These are phyloP conservation scores for Champsocephalus esox DNA, from an alignment of 2,797 vertebrate species.

Conservation along the genomic window DNA sequence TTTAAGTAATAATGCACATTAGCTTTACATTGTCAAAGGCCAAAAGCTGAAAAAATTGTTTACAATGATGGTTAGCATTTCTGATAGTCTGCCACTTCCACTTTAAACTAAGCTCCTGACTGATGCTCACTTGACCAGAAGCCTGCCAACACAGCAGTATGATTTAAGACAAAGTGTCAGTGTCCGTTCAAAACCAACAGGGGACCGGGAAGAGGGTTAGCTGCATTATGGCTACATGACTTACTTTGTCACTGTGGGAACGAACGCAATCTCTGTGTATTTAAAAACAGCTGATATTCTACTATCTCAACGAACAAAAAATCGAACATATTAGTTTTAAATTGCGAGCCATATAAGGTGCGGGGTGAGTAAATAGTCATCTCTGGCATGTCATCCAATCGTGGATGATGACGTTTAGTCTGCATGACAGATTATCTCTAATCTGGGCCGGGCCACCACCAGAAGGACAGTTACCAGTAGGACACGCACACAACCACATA, in stretches of 20 bases:
- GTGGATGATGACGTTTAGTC: conserved; percentile 74
- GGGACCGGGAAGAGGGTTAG: conserved; percentile 54
- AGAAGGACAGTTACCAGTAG: conserved; percentile 43
- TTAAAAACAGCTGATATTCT: not conserved
- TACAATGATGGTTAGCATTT: conserved; percentile 60
- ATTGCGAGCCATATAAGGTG: conserved; percentile 12
- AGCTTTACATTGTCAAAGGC: conserved; percentile 11
- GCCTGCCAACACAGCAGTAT: conserved; percentile 65
- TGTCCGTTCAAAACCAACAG: conserved; percentile 58
- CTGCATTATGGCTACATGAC: conserved; percentile 60
- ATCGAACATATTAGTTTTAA: not conserved
- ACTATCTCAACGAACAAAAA: not conserved
- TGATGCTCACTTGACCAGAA: conserved; percentile 73
- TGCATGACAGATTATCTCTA: conserved; percentile 84
- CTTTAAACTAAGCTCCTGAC: conserved; percentile 57
- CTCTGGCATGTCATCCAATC: conserved; percentile 64
- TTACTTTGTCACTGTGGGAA: conserved; percentile 51
- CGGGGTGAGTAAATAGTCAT: conserved; percentile 48
- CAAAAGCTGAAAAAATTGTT: conserved; percentile 35
- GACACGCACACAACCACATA: not conserved
- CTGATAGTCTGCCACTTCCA: conserved; percentile 63
- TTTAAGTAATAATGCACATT: conserved; percentile 4
- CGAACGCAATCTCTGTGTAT: not conserved
- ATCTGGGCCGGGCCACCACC: conserved; percentile 75
- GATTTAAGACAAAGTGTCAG: conserved; percentile 72